Base-by-base conservation (phyloP, 2,888 invertebrate genomes). In the Vandiemenella viatica region DNA sequence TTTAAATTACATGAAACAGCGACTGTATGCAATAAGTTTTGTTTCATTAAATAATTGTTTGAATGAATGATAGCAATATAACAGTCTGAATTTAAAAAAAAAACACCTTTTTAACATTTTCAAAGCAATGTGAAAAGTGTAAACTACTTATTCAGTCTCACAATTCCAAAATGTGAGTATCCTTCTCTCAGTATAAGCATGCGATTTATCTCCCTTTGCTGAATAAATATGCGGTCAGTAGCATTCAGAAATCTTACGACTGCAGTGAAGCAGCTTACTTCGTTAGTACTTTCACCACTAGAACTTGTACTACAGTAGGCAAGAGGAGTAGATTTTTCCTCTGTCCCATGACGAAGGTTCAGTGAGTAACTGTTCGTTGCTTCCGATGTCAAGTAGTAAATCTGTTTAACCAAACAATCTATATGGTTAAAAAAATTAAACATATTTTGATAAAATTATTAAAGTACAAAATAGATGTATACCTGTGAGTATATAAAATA, bases 401-500 rank as follows among this genome's bases (percentile, higher is more conserved):
- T 50, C 53, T 53, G 41, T 32, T 26, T 13, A 32, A 3, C 10
- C 10, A 32, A 13, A 3, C 10, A 32, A n/a, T 32, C 10, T 32
- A 32, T 4, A 4, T 32, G 5, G 3, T 32, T 32, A 3, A 32
- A 32, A 32, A 32, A 13, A 32, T 32, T 2, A 32, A 32, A 3
- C n/a, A 4, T 32, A 13, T 2, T 32, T 32, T n/a, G 2, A 32
- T 3, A 32, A 32, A 3, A 32, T 13, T 32, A 13, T 32, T 22
- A 41, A 20, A 43, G n/a, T n/a, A n/a, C n/a, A n/a, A n/a, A n/a
- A n/a, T n/a, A 47, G n/a, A 5, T 26, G 45, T 52, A 50, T 55
- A 65, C 65, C 60, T 65, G 65, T 20, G 61, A 58, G 43, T 64
- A 63, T 50, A 65, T 61, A 59, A 62, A 61, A 53, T 64, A 65